phyloP scores from a whole-genome alignment of 2,888 invertebrate species.

The Torymus auratus region DNA sequence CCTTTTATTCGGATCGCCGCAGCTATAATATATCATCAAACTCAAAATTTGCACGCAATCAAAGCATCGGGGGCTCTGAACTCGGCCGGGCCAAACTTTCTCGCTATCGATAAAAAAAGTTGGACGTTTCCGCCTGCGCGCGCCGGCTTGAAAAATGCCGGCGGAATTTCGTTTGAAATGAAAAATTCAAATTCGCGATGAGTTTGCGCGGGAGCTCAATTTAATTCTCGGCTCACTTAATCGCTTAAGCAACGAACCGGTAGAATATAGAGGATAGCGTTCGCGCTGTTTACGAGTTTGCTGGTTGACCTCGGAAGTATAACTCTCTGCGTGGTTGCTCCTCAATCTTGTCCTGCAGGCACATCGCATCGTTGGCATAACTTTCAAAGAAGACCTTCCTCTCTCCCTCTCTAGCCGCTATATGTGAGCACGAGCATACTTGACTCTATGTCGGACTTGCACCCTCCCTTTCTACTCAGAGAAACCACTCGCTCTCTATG shows the following conservation, averaged over 20 bases:
- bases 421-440: slow-evolving; percentile 46
- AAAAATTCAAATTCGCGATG: slow-evolving; percentile 41
- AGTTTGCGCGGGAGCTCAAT: slow-evolving; percentile 51
- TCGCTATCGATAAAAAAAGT: slow-evolving; percentile 1
- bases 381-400: slow-evolving; percentile 63
- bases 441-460: slow-evolving; percentile 54
- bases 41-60: slow-evolving; percentile 37
- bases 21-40: slow-evolving; percentile 21
- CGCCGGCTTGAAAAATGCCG: neutral
- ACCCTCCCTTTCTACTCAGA: slow-evolving; percentile 33
- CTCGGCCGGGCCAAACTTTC: neutral
- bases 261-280: slow-evolving; percentile 26
- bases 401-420: slow-evolving; percentile 29
- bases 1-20: slow-evolving; percentile 17
- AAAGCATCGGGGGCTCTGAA: slow-evolving; percentile 13
- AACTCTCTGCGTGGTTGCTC: slow-evolving; percentile 69
- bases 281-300: slow-evolving; percentile 66
- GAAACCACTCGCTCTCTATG: slow-evolving; percentile 30
- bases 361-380: slow-evolving; percentile 69
- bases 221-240: slow-evolving; percentile 57
- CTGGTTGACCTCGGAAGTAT: slow-evolving; percentile 72
- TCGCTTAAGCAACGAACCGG: slow-evolving; percentile 51
- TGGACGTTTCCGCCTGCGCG: neutral
- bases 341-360: slow-evolving; percentile 69
- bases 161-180: slow-evolving; percentile 12